Evolutionary conservation across 92 coral and sea anemone species (phyloP), one percentile per base, ranked within the genome.

Genomic region (Metridium senile): DNA sequence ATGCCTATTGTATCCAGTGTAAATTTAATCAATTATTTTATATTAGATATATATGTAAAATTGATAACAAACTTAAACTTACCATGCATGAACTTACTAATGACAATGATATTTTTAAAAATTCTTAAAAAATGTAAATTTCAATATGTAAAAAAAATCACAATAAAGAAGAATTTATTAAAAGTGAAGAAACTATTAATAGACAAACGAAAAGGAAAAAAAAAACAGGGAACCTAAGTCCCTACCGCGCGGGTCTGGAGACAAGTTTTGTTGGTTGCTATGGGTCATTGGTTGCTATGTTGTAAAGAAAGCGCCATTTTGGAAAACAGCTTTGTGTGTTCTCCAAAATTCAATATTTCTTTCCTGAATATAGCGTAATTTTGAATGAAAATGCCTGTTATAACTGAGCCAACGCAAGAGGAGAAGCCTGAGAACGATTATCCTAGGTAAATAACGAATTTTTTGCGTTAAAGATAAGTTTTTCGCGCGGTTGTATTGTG

Each of bases 391-490:
- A 87, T 87, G 91, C 87, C 91, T 9, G 91, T 66, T 31, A 77
- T 77, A 35, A 73, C 70, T 21, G 58, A 62, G 13, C 28, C 56
- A 57, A 68, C 70, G 27, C 78, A 69, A 52, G 81, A 69, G 39
- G 76, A 89, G 59, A 82, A 82, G 73, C 89, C 88, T 58, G 97
- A 92, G 58, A 91, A 92, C 61, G 82, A 81, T 0, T 89, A 75
- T 58, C 99, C 99, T 58, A 92, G 97, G 99, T 95, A 87, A 7
- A 31, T 2, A n/a, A 29, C 26, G 69, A 28, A 21, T 1, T 10
- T 57, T 73, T 33, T 28, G 11, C 13, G n/a, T 2, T 17, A 73
- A 56, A 16, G 33, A 35, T 31, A 9, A 19, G 2, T 19, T 33
- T 33, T 73, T 73, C 30, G 1, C 17, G 59, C 16, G 17, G 25